A percentile compares a stretch with the other conserved stretches of the same genome.
Conservation (phyloP, 2,888 invertebrate genomes). For the Drosophila nr. medialis region DNA sequence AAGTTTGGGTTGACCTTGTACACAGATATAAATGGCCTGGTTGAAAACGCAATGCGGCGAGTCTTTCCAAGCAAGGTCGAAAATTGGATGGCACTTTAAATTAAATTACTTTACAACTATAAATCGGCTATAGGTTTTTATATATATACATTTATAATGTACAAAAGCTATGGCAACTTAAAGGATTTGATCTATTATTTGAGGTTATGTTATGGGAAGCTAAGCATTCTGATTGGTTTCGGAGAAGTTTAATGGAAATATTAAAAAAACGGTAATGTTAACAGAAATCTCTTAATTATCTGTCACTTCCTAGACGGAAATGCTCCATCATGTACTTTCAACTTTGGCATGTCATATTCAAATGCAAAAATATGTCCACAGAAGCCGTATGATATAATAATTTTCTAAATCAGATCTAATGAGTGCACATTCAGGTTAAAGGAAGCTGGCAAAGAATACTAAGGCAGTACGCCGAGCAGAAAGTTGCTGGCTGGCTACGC, state of each 20-base stretch:
- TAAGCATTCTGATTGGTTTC: constrained; percentile 5
- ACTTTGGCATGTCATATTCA: constrained; percentile 29
- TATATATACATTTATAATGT: neutral
- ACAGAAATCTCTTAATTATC: constrained; percentile 16
- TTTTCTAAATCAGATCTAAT: constrained; percentile 67
- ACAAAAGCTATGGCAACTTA: neutral
- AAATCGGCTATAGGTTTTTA: neutral
- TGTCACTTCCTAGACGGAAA: constrained; percentile 9
- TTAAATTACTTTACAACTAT: neutral
- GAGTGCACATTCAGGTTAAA: constrained; percentile 58
- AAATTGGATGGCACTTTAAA: constrained; percentile 14
- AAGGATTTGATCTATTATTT: neutral
- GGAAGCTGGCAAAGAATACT: constrained; percentile 27
- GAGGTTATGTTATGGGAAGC: neutral
- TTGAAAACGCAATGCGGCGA: constrained; percentile 14
- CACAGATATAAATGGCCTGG: neutral
- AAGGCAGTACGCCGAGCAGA: neutral
- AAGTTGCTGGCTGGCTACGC: constrained; percentile 5
- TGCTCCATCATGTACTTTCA: constrained; percentile 8
- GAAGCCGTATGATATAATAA: constrained; percentile 26
- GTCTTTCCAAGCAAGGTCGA: constrained; percentile 19
- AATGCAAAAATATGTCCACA: constrained; percentile 32
- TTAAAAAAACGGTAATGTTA: constrained; percentile 12
- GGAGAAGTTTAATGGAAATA: constrained; percentile 26
- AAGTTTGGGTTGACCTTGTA: neutral